Evolutionary conservation across 2,888 invertebrate species (phyloP).

Genomic region (Ceraclea dissimilis): DNA sequence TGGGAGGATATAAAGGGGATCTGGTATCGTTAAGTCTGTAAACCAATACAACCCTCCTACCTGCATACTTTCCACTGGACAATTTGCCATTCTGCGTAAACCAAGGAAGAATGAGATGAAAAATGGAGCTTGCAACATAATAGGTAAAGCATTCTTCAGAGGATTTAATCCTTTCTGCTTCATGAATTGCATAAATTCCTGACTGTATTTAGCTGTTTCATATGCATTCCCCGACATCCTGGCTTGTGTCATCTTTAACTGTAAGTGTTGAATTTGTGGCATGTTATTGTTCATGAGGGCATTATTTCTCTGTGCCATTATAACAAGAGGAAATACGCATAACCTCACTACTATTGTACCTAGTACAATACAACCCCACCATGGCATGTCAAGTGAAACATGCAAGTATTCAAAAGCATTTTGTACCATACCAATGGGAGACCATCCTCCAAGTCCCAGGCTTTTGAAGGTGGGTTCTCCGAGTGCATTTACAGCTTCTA

Average conservation of each 20-base stretch:
- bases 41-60: constrained; percentile 92
- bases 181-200: constrained; percentile 77
- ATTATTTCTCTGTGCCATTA: constrained; percentile 72
- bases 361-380: constrained; percentile 84
- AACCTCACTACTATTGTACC: constrained; percentile 73
- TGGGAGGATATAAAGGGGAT: constrained; percentile 84
- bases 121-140: constrained; percentile 76
- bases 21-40: constrained; percentile 80
- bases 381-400: constrained; percentile 72
- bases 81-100: constrained; percentile 78
- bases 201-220: constrained; percentile 65
- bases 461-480: constrained; percentile 70
- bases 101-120: constrained; percentile 91
- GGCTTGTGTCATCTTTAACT: constrained; percentile 81
- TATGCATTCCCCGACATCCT: constrained; percentile 73
- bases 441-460: constrained; percentile 76
- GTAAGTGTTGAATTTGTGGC: constrained; percentile 78
- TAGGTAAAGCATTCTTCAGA: constrained; percentile 68
- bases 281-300: constrained; percentile 76
- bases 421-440: constrained; percentile 77
- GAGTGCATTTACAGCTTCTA: constrained; percentile 34
- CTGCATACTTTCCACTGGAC: constrained; percentile 85
- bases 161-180: constrained; percentile 75
- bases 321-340: constrained; percentile 76
- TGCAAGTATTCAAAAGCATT: constrained; percentile 76